phyloP scores from a whole-genome alignment of 2,797 vertebrate genomes.

The Sebastes wilsoni region DNA sequence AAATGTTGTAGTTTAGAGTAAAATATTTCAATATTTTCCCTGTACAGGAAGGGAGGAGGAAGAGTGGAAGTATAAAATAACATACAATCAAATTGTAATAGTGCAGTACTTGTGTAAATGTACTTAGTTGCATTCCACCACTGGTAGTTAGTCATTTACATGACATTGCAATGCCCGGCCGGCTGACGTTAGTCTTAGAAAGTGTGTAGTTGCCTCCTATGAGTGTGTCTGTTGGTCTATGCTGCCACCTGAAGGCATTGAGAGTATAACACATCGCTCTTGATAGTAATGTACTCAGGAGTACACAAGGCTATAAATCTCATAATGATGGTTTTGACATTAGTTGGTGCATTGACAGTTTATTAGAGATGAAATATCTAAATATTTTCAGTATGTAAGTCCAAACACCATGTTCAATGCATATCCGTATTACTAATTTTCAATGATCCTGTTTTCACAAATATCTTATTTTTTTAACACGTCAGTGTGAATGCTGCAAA shows the following conservation, averaged over 20 bases:
- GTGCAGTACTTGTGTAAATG: not conserved
- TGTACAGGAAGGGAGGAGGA: not conserved
- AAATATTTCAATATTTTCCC: not conserved
- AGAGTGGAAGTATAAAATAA: not conserved
- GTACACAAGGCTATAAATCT: not conserved
- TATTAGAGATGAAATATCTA: not conserved
- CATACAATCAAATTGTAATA: too few relatives aligned
- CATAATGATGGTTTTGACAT: not conserved
- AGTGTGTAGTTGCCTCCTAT: not conserved
- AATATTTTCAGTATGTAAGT: not conserved
- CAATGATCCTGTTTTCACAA: not conserved
- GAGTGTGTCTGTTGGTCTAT: not conserved
- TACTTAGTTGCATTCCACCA: not conserved
- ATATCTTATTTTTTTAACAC: not conserved
- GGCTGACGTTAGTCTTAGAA: too few relatives aligned
- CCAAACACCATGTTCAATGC: not conserved
- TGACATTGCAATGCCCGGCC: not conserved
- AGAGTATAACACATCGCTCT: not conserved
- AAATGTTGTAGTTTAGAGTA: not conserved
- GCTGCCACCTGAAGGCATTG: slow-evolving; percentile 26
- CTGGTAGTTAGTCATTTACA: not conserved
- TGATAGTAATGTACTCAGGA: not conserved
- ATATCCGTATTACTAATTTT: not conserved
- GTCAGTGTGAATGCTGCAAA: not conserved
- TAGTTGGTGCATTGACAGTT: not conserved